Evolutionary conservation across 2,888 invertebrate genomes (phyloP).

Genomic region (Diaphora mendica): DNA sequence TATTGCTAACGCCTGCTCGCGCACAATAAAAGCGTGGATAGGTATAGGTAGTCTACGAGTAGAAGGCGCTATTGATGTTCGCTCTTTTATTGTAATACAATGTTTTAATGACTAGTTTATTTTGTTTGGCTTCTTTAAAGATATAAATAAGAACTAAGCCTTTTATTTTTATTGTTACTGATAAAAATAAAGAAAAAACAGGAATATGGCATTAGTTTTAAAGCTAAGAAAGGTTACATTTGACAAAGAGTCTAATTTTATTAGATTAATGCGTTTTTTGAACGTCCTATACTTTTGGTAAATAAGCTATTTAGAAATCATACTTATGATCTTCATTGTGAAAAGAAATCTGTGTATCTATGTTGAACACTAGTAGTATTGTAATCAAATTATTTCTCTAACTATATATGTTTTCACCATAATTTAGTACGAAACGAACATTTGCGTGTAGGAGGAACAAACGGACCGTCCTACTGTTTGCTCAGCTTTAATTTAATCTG

Average conservation of each 20-base stretch:
- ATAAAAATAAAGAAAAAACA: too few relatives aligned
- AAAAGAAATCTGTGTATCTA: not conserved
- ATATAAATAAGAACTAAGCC: too few relatives aligned
- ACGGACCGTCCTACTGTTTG: slow-evolving; percentile 11
- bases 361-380: not conserved
- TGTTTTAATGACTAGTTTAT: too few relatives aligned
- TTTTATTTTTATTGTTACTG: too few relatives aligned
- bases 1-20: not conserved
- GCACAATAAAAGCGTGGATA: not conserved
- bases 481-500: slow-evolving; percentile 25
- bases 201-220: too few relatives aligned
- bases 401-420: not conserved
- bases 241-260: too few relatives aligned
- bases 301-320: not conserved
- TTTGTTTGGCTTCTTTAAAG: too few relatives aligned
- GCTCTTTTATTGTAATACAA: not conserved
- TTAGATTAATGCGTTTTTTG: not conserved
- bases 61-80: not conserved
- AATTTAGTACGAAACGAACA: not conserved
- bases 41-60: too few relatives aligned
- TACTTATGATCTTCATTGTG: not conserved
- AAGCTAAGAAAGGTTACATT: too few relatives aligned
- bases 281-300: not conserved
- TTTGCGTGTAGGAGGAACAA: not conserved
- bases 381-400: not conserved